A percentile compares a stretch with the other conserved stretches of the same genome.
Conservation (phyloP, 2,113 vertebrate species). For the Pogona vitticeps region DNA sequence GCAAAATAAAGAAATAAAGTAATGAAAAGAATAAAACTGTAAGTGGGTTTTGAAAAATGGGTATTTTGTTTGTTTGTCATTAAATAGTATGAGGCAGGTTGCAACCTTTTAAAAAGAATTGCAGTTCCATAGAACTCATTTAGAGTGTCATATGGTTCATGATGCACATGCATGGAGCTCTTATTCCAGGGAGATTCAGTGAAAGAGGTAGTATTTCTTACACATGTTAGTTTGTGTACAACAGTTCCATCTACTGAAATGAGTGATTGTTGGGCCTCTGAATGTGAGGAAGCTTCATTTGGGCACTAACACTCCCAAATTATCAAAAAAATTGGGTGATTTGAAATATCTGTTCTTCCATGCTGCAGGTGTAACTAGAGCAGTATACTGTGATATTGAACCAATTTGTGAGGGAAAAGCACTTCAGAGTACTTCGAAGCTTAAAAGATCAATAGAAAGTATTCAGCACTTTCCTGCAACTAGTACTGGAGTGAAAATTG, state of each 20-base stretch:
- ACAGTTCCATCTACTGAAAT: neutral
- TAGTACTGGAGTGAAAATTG: no score
- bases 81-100: no score
- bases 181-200: neutral
- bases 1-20: no score
- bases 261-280: neutral
- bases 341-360: neutral
- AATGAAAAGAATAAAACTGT: no score
- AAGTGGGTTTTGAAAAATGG: no score
- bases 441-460: neutral
- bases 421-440: neutral
- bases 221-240: neutral
- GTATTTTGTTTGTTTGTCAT: no score
- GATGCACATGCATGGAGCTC: neutral
- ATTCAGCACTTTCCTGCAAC: neutral
- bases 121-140: neutral
- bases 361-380: no score
- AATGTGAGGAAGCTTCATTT: neutral
- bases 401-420: neutral
- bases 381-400: neutral
- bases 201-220: neutral
- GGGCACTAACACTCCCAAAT: no score
- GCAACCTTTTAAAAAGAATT: no score
- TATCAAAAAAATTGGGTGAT: neutral
- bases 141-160: neutral